Evolutionary conservation across 2,888 invertebrate genomes (phyloP).

Genomic region (Palloptera scutellata): DNA sequence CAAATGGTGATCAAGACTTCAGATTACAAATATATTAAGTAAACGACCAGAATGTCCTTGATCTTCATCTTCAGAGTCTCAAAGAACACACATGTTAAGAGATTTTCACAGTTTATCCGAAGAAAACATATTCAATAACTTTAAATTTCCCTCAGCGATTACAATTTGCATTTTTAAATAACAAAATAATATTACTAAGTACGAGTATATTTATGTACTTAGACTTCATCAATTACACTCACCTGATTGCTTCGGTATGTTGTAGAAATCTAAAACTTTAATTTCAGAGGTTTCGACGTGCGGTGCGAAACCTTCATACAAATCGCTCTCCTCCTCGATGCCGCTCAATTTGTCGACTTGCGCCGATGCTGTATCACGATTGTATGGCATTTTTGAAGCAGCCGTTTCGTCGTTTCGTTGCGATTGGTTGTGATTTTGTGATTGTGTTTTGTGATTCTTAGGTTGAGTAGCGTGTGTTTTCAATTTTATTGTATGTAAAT

Average conservation of each 20-base stretch:
- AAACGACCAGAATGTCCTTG: no score
- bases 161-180: no score
- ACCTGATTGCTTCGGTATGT: conserved; percentile 53
- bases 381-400: conserved; percentile 56
- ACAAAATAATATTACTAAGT: no score
- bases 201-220: no score
- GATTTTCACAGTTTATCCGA: no score
- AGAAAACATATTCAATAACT: no score
- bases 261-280: conserved; percentile 65
- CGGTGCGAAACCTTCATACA: conserved; percentile 81
- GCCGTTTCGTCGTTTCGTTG: neutral
- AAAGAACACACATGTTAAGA: no score
- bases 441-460: conserved; percentile 30
- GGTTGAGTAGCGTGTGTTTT: conserved; percentile 26
- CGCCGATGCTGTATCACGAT: conserved; percentile 60
- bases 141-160: no score
- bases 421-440: conserved; percentile 7
- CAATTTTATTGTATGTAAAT: conserved; percentile 23
- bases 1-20: no score
- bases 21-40: no score
- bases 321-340: conserved; percentile 78
- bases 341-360: conserved; percentile 76
- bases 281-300: conserved; percentile 84
- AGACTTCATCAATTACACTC: conserved; percentile 5
- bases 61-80: no score